Evolutionary conservation across 2,113 vertebrate species (phyloP), one percentile per base, ranked within the genome.

Genomic region (Phainopepla nitens): DNA sequence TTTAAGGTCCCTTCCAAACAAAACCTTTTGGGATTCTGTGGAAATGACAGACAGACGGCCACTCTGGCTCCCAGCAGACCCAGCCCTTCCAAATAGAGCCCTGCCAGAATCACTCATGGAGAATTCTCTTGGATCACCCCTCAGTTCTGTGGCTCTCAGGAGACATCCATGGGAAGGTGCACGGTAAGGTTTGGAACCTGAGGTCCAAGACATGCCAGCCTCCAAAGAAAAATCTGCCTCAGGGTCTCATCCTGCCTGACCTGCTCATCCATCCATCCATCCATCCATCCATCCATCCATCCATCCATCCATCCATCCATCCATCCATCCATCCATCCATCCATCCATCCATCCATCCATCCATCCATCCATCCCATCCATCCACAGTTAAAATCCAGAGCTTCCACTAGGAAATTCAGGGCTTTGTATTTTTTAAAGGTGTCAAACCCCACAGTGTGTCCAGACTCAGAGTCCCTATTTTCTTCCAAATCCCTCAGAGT

Each of bases 141-240:
- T 4, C 45, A 5, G 23, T 7, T 21, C 65, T 0, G 14, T 7
- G 44, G 51, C 29, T 66, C 54, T n/a, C 60, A 15, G 1, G 9
- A 36, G 49, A 13, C 7, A 15, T 20, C 84, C 9, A 7, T 3
- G 1, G 60, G 47, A 54, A 39, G 36, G 18, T 3, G 9, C 20
- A 1, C 0, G 0, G 6, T 28, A 36, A 60, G 28, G 27, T 50
- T 50, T 35, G 64, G 20, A 35, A 49, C 45, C 54, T 15, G 36
- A 77, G 6, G 57, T 47, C 29, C 0, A 3, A 7, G 22, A 33
- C 35, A 14, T 13, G 8, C 4, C 73, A 47, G 23, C 7, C 21
- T 65, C n/a, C 7, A 4, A 18, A 12, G 51, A 14, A 61, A 90
- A 47, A 21, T 33, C 54, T 42, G 19, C 39, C 33, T 19, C 10